Percentiles rank a stretch among this genome's conserved stretches.
Conservation (phyloP, 2,888 invertebrate genomes). For the Belgica antarctica region DNA sequence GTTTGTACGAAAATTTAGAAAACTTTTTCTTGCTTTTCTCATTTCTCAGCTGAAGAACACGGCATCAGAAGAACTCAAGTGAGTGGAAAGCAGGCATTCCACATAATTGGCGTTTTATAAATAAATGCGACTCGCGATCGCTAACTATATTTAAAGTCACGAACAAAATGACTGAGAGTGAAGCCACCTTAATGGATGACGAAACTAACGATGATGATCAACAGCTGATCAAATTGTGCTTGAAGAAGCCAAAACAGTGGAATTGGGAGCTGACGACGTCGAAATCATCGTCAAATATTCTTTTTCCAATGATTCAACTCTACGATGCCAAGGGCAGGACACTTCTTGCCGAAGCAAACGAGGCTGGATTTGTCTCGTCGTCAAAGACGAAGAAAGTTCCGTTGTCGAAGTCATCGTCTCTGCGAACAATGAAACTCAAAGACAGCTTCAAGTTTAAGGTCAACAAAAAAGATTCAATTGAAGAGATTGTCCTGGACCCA, state of each 20-base stretch:
- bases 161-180: conserved; percentile 29
- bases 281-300: conserved; percentile 59
- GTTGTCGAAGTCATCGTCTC: conserved; percentile 33
- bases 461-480: background rate
- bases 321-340: conserved; percentile 58
- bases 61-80: background rate
- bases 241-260: conserved; percentile 60
- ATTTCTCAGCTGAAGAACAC: background rate
- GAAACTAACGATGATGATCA: conserved; percentile 47
- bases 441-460: conserved; percentile 17
- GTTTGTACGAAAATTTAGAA: too few species aligned
- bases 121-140: conserved; percentile 2
- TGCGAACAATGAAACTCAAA: background rate
- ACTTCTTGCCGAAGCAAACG: conserved; percentile 55
- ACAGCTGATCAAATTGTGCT: conserved; percentile 57
- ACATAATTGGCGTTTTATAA: conserved; percentile 3
- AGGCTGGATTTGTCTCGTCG: conserved; percentile 46
- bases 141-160: too few species aligned
- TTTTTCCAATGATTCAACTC: conserved; percentile 58
- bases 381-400: conserved; percentile 23
- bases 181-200: conserved; percentile 27
- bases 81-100: conserved; percentile 14
- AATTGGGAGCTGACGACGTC: conserved; percentile 62
- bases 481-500: background rate
- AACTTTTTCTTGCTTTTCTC: background rate